Evolutionary conservation across 1,140 invertebrate genomes (phyloP).

Genomic region (Nephila pilipes): DNA sequence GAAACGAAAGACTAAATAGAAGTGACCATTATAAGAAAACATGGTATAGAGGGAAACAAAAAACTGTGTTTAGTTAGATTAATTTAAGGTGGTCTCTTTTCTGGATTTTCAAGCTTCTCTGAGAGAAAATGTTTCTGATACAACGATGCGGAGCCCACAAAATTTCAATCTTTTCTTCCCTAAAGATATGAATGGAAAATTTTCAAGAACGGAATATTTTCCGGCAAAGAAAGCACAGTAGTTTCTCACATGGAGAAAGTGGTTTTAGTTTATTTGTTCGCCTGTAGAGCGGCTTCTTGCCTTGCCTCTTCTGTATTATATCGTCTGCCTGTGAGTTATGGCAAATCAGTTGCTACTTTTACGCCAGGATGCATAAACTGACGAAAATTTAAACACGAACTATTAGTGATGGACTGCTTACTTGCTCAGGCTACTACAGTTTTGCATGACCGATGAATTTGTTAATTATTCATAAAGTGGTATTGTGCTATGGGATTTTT

Average conservation of each 20-base stretch:
- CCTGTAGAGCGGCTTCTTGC: constrained; percentile 71
- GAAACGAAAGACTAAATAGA: constrained; percentile 71
- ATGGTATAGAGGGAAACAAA: constrained; percentile 42
- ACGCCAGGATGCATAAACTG: constrained; percentile 70
- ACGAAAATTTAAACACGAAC: constrained; percentile 76
- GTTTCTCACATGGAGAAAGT: constrained; percentile 57
- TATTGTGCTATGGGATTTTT: constrained; percentile 67
- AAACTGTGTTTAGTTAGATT: constrained; percentile 76
- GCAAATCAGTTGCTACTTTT: constrained; percentile 69
- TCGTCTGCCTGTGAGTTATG: constrained; percentile 66
- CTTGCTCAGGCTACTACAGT: constrained; percentile 8
- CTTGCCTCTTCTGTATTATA: constrained; percentile 23
- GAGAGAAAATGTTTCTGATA: constrained; percentile 68
- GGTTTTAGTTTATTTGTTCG: constrained; percentile 75
- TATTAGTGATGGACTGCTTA: constrained; percentile 67
- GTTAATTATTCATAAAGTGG: constrained; percentile 76
- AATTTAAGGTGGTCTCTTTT: constrained; percentile 69
- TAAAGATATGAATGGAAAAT: constrained; percentile 55
- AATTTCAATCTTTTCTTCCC: constrained; percentile 76
- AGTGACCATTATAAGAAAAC: constrained; percentile 71
- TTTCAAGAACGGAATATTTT: constrained; percentile 40
- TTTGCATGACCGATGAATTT: constrained; percentile 70
- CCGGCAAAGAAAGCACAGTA: constrained; percentile 60
- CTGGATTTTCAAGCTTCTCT: constrained; percentile 61
- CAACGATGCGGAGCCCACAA: constrained; percentile 66